Base-by-base conservation (phyloP, 2,797 vertebrate species). In the Pelobates cultripes region DNA sequence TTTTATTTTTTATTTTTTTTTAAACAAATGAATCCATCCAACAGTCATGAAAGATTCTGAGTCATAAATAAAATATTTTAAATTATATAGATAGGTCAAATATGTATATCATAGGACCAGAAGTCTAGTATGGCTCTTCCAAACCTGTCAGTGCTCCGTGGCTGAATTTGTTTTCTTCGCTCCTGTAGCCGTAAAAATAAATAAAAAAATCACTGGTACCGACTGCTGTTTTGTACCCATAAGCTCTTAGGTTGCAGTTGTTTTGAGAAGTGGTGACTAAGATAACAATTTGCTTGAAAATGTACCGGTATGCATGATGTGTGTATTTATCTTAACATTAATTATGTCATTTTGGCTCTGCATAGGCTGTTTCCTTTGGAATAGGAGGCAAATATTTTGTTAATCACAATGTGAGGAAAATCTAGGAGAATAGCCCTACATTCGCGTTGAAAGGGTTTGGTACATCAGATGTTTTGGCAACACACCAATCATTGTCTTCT, bases 401-500 rank as follows among this genome's bases (percentile, higher is more conserved):
- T 57, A 13, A 85, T 89, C 79, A 94, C 93, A 94, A 93, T 93
- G 87, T 89, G 82, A 93, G 93, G 94, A 93, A 95, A 93, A 89
- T 87, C 74, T 78, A 87, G 85, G 88, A 86, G 86, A 90, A 45
- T 12, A 85, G 9, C 86, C 80, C 84, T 72, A 85, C 70, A 86
- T 81, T 80, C 70, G 80, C 85, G 13, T 12, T 57, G 9, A 57
- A 82, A 85, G 63, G 84, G 77, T 85, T 79, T 87, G 78, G 88
- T 83, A 73, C 87, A 87, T 91, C 80, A 80, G 89, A 87, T 88
- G 86, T 4, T 87, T 87, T 88, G 90, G 88, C 86, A 86, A 86
- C 80, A 90, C 90, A 89, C 85, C 86, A 81, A 85, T 87, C 70
- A 88, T 93, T 92, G 90, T 93, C 84, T 88, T 86, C 86, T 76